Evolutionary conservation across 2,113 vertebrate species (phyloP).

Genomic region (Diadophis punctatus): DNA sequence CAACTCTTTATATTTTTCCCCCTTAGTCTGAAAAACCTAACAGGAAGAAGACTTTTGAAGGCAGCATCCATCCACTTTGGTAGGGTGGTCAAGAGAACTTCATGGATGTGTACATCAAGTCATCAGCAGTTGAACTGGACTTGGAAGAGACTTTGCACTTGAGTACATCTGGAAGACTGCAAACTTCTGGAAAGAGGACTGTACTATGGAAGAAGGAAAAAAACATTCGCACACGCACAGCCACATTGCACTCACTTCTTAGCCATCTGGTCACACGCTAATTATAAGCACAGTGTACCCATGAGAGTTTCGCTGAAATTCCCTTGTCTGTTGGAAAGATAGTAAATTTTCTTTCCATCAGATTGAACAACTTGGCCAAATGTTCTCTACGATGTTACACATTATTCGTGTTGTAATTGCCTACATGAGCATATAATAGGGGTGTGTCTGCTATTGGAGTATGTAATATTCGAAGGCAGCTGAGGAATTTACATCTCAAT

Average conservation of each 20-base stretch:
- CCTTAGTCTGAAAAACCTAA: background rate
- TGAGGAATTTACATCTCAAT: background rate
- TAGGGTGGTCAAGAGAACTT: background rate
- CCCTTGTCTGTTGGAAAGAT: background rate
- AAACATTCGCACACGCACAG: background rate
- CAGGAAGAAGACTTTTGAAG: background rate
- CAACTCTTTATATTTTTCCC: background rate
- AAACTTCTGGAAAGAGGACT: background rate
- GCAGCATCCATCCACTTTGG: background rate
- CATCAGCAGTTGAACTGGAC: background rate
- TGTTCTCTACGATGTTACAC: background rate
- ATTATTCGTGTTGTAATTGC: background rate
- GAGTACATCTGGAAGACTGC: background rate
- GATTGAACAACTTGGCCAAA: background rate
- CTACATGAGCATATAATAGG: background rate
- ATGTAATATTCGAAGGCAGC: background rate
- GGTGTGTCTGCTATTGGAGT: background rate
- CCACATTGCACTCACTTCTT: background rate
- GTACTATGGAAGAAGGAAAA: background rate
- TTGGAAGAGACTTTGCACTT: background rate
- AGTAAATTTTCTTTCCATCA: background rate
- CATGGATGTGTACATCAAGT: background rate
- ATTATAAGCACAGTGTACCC: background rate
- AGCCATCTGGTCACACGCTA: background rate
- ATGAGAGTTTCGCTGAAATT: background rate